These are phyloP conservation scores for Scrobipalpa costella DNA, from an alignment of 2,888 invertebrate species.

Conservation along the genomic window DNA sequence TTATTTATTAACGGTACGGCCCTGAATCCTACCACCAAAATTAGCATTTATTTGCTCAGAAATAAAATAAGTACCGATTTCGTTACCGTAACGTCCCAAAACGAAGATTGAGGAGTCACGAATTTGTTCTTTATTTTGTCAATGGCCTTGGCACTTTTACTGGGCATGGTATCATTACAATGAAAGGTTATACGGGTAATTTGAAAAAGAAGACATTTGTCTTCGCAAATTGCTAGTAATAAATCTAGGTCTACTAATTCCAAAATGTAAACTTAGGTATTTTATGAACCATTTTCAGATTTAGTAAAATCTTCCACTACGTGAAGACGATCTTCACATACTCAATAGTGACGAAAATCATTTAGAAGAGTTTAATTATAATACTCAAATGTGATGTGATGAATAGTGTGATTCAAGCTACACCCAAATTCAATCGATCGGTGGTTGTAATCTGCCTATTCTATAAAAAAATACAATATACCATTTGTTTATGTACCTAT, in stretches of 20 bases:
- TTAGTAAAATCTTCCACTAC: neutral
- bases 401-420: no score
- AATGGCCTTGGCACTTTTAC: conserved; percentile 33
- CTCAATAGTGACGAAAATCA: neutral
- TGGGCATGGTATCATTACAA: conserved; percentile 19
- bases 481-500: no score
- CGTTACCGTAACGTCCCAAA: conserved; percentile 53
- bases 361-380: no score
- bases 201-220: neutral
- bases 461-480: no score
- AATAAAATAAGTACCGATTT: conserved; percentile 42
- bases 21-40: conserved; percentile 56
- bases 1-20: conserved; percentile 49
- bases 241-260: neutral
- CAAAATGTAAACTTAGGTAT: neutral
- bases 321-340: neutral
- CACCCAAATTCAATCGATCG: no score
- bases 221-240: conserved; percentile 12
- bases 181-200: neutral
- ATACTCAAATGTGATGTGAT: no score
- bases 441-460: no score
- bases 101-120: conserved; percentile 55
- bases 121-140: conserved; percentile 38
- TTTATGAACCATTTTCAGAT: neutral
- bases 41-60: conserved; percentile 57